A percentile compares a stretch with the other conserved stretches of the same genome.
Evolutionary conservation across 2,888 invertebrate species (phyloP).

Genomic region (Agrilus cyanescens): DNA sequence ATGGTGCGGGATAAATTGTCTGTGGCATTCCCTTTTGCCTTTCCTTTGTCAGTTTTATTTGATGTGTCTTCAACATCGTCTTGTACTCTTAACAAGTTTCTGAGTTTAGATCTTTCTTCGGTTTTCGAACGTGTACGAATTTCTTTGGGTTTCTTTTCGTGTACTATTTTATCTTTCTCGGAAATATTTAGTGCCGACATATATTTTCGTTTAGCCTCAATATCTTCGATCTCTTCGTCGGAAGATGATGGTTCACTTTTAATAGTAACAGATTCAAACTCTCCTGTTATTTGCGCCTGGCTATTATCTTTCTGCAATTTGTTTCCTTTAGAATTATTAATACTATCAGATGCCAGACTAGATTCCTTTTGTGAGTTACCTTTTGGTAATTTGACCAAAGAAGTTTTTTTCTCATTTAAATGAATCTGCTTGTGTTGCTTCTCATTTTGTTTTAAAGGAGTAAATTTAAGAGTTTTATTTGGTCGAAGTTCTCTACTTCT

Average conservation of each 20-base stretch:
- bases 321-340: not conserved
- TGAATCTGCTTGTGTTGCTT: too few relatives aligned
- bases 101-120: constrained; percentile 21
- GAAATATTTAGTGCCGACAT: constrained; percentile 30
- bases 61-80: too few relatives aligned
- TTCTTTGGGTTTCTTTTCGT: constrained; percentile 21
- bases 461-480: too few relatives aligned
- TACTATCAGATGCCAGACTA: not conserved
- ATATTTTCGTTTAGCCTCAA: constrained; percentile 27
- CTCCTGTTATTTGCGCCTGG: constrained; percentile 3
- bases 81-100: not conserved
- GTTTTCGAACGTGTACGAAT: constrained; percentile 28
- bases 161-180: constrained; percentile 18
- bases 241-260: constrained; percentile 30
- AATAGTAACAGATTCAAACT: constrained; percentile 18
- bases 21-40: constrained; percentile 17
- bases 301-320: not conserved
- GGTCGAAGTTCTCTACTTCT: too few relatives aligned
- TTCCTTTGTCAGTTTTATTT: constrained; percentile 5
- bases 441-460: too few relatives aligned
- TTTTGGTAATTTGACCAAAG: not conserved
- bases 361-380: not conserved
- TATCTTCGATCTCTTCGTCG: constrained; percentile 23
- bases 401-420: too few relatives aligned
- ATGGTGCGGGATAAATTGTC: constrained; percentile 18